phyloP scores from a whole-genome alignment of 2,113 vertebrate genomes.

The Myiagra hebetior region DNA sequence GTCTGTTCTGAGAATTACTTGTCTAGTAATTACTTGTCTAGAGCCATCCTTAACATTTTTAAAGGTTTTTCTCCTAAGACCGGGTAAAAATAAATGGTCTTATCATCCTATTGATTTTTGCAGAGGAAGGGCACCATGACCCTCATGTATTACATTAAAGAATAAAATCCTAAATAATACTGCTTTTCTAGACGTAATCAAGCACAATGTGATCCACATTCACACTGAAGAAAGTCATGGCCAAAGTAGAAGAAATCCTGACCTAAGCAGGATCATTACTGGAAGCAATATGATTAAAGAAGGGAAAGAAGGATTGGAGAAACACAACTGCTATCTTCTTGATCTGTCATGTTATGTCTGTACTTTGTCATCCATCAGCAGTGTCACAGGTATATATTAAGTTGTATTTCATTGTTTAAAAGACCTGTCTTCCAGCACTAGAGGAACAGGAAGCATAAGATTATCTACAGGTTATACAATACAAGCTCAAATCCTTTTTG shows the following conservation, averaged over 20 bases:
- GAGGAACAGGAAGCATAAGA: neutral
- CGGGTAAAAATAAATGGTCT: neutral
- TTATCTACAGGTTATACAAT: neutral
- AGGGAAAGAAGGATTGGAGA: neutral
- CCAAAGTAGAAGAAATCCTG: neutral
- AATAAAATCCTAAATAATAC: neutral
- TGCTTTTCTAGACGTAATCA: neutral
- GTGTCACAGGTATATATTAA: neutral
- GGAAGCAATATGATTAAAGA: neutral
- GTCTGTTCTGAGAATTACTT: neutral
- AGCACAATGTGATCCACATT: neutral
- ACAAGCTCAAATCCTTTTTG: neutral
- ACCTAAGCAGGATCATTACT: neutral
- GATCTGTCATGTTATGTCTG: neutral
- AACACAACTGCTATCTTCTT: neutral
- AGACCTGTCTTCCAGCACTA: neutral
- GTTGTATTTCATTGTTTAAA: neutral
- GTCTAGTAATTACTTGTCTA: neutral
- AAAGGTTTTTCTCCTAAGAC: neutral
- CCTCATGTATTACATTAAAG: neutral
- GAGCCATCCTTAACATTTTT: neutral
- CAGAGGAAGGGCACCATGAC: neutral
- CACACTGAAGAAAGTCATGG: neutral
- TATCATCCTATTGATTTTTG: neutral
- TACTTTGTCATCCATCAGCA: neutral